These are phyloP conservation scores for Sphaeramia orbicularis DNA, from an alignment of 2,797 vertebrate genomes.

Conservation along the genomic window DNA sequence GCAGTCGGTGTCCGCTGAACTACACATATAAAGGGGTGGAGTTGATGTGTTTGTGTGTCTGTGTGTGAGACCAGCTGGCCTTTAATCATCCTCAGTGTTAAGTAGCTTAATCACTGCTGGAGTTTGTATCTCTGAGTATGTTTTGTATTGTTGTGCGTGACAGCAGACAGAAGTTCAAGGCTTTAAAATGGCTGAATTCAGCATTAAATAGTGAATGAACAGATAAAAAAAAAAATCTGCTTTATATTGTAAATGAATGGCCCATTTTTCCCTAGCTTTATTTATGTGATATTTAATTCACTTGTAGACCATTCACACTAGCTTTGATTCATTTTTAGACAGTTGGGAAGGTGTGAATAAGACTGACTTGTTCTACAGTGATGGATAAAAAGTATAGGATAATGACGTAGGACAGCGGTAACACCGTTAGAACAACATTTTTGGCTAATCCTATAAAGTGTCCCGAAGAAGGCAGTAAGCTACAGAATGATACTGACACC, in stretches of 20 bases:
- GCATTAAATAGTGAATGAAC: conserved; percentile 15
- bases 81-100: conserved; percentile 75
- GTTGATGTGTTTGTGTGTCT: conserved; percentile 16
- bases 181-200: conserved; percentile 41
- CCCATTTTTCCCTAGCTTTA: too few relatives aligned
- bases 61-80: conserved; percentile 70
- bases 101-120: conserved; percentile 80
- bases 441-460: neutral
- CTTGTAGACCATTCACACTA: too few relatives aligned
- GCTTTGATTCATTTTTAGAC: too few relatives aligned
- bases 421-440: neutral
- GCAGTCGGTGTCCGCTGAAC: conserved; percentile 20
- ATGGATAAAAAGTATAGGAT: neutral
- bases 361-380: neutral
- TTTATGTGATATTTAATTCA: too few relatives aligned
- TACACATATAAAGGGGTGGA: neutral
- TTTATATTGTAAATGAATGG: neutral
- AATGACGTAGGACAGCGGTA: neutral
- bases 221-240: neutral
- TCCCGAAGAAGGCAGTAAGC: neutral
- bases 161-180: conserved; percentile 28
- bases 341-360: neutral
- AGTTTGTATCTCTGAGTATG: conserved; percentile 57
- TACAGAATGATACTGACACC: neutral
- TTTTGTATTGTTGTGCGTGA: conserved; percentile 39